phyloP scores from a whole-genome alignment of 1,140 invertebrate genomes.

The Lepidurus apus region DNA sequence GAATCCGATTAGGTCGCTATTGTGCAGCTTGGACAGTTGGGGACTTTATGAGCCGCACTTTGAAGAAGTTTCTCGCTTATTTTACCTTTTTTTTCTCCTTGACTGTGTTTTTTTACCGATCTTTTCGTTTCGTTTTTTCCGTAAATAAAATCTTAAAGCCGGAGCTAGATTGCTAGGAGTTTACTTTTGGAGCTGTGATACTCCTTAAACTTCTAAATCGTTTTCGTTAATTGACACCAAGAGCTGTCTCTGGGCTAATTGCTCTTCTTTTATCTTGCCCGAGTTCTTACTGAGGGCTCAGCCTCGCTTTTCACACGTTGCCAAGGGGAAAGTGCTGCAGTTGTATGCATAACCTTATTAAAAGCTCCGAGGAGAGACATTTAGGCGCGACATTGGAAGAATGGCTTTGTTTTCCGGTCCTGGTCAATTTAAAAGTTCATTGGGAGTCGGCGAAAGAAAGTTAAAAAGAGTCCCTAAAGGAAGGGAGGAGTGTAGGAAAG shows the following conservation, averaged over 20 bases:
- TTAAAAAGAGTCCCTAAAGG: conserved; percentile 4
- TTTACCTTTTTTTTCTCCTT: background rate
- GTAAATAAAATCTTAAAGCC: background rate
- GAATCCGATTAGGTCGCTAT: background rate
- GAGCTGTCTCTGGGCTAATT: conserved; percentile 10
- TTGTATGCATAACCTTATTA: conserved; percentile 20
- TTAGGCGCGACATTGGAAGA: conserved; percentile 21
- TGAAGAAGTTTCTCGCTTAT: background rate
- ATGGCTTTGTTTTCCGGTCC: conserved; percentile 21
- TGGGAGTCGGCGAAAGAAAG: conserved; percentile 8
- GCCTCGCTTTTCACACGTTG: conserved; percentile 1
- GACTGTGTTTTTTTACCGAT: background rate
- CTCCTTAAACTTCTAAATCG: conserved; percentile 7
- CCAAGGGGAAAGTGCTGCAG: conserved; percentile 9
- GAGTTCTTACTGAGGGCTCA: background rate
- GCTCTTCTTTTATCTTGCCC: background rate
- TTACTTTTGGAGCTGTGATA: conserved; percentile 1
- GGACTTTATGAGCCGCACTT: background rate
- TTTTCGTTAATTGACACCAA: conserved; percentile 12
- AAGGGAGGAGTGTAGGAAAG: background rate
- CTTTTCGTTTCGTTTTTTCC: background rate
- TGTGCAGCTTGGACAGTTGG: conserved; percentile 8
- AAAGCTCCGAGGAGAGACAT: conserved; percentile 12
- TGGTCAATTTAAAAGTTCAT: conserved; percentile 22
- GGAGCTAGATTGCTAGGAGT: background rate